Evolutionary conservation across 2,888 invertebrate species (phyloP).

Genomic region (Ophioninae sp.): DNA sequence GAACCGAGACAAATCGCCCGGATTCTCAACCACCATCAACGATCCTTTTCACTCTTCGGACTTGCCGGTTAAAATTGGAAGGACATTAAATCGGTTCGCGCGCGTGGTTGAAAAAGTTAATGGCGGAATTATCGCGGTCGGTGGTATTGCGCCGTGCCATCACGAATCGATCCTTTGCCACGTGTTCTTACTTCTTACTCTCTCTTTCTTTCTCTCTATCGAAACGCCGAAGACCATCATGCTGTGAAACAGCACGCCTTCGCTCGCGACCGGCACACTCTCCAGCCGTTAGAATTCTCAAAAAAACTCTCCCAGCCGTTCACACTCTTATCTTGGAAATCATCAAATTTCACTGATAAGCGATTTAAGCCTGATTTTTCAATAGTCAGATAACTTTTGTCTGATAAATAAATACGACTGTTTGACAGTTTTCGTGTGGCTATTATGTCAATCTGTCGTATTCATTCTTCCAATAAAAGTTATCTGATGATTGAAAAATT

Average conservation of each 20-base stretch:
- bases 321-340: slow-evolving; percentile 19
- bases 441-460: too few species aligned
- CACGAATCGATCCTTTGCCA: slow-evolving; percentile 63
- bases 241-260: slow-evolving; percentile 30
- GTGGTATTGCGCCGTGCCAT: slow-evolving; percentile 63
- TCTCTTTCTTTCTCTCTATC: slow-evolving; percentile 9
- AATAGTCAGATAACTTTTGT: too few species aligned
- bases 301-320: slow-evolving; percentile 18
- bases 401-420: too few species aligned
- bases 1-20: slow-evolving; percentile 62
- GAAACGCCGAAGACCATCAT: slow-evolving; percentile 33
- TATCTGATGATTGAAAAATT: too few species aligned
- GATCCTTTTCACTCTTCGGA: slow-evolving; percentile 22
- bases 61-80: slow-evolving; percentile 62
- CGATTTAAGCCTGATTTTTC: too few species aligned
- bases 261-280: slow-evolving; percentile 36
- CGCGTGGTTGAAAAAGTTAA: slow-evolving; percentile 66
- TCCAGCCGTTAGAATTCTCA: neutral
- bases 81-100: slow-evolving; percentile 59
- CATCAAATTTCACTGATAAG: slow-evolving; percentile 42
- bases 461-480: too few species aligned
- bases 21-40: slow-evolving; percentile 25
- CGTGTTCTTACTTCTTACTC: slow-evolving; percentile 45
- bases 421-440: too few species aligned
- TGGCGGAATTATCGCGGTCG: slow-evolving; percentile 69